phyloP scores from a whole-genome alignment of 2,888 invertebrate genomes.

The Apotomis turbidana region DNA sequence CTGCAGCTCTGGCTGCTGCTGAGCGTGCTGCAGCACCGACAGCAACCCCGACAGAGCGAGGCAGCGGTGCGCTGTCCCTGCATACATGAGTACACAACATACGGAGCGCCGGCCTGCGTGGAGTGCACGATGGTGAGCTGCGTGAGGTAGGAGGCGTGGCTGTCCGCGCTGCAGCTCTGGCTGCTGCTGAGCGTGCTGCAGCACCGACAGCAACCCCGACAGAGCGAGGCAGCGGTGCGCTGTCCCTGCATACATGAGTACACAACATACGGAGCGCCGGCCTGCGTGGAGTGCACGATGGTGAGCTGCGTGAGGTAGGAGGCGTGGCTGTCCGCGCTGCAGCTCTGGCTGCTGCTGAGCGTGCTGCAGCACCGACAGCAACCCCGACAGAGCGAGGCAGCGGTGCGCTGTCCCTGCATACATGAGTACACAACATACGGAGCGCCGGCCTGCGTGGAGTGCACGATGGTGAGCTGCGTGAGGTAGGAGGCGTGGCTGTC shows the following conservation, averaged over 20 bases:
- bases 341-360: no score
- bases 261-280: constrained; percentile 60
- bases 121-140: constrained; percentile 81
- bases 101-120: constrained; percentile 34
- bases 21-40: constrained; percentile 86
- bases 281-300: constrained; percentile 71
- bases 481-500: constrained; percentile 78
- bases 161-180: constrained; percentile 63
- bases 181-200: constrained; percentile 82
- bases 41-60: constrained; percentile 83
- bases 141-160: constrained; percentile 80
- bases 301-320: constrained; percentile 84
- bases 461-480: constrained; percentile 81
- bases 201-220: constrained; percentile 87
- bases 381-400: no score
- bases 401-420: no score
- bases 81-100: no score
- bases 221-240: no score
- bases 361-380: no score
- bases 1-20: constrained; percentile 58
- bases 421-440: constrained; percentile 69
- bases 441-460: constrained; percentile 65
- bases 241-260: constrained; percentile 59
- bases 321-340: constrained; percentile 61
- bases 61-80: no score